These are phyloP conservation scores for Empidonax traillii DNA, from an alignment of 2,113 vertebrate species.

Conservation along the genomic window DNA sequence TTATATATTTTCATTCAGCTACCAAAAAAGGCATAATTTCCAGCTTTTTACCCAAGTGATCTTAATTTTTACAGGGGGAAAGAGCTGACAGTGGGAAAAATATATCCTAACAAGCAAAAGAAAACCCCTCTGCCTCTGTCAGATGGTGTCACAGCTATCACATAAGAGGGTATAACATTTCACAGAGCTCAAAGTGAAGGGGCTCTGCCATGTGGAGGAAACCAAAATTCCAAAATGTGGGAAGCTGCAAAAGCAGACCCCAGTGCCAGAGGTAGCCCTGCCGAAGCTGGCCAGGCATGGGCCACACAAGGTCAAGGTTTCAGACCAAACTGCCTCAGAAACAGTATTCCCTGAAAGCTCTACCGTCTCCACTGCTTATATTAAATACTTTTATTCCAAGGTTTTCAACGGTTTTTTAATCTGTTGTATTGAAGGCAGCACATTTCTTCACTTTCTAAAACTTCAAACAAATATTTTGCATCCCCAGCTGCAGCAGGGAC, in stretches of 20 bases:
- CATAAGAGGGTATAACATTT: not conserved
- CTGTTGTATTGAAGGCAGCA: not conserved
- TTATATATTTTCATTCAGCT: not conserved
- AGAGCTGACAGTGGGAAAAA: not conserved
- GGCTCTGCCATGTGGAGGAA: not conserved
- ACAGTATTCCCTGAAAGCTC: not conserved
- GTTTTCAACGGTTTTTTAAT: not conserved
- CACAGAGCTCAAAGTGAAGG: not conserved
- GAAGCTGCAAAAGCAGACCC: not conserved
- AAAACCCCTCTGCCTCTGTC: not conserved
- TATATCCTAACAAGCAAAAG: not conserved
- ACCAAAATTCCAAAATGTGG: not conserved
- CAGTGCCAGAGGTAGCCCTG: not conserved
- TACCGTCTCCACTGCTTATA: not conserved
- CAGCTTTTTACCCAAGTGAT: not conserved
- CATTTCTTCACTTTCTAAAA: not conserved
- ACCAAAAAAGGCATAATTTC: not conserved
- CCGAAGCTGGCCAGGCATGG: rapidly evolving
- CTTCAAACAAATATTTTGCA: not conserved
- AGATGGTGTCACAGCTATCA: not conserved
- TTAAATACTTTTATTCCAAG: not conserved
- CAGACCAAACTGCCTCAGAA: not conserved
- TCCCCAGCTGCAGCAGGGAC: not conserved
- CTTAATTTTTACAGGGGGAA: not conserved
- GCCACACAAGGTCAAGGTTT: rapidly evolving